Percentiles rank a stretch among this genome's conserved stretches.
Evolutionary conservation across 35 echinoderm and acorn worm genomes (phyloP).

Genomic region (Apostichopus parvimensis): DNA sequence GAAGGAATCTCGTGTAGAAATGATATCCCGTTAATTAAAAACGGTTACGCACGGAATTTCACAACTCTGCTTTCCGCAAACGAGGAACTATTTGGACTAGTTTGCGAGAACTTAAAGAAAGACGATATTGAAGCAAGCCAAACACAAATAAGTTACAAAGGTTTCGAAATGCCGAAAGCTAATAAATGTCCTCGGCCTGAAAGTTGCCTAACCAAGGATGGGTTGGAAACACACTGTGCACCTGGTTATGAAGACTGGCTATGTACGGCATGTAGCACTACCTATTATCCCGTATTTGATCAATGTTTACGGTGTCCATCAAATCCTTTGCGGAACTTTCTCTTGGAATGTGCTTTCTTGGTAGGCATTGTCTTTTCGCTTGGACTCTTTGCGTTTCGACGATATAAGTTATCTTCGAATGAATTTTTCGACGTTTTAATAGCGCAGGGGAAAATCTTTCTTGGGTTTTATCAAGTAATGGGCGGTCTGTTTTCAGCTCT

Average conservation of each 20-base stretch:
- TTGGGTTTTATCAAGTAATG: conserved; percentile 27
- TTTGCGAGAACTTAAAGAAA: neutral
- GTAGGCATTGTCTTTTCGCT: neutral
- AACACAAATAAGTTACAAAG: neutral
- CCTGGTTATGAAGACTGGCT: conserved; percentile 12
- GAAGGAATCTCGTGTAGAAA: conserved; percentile 49
- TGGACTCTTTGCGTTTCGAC: neutral
- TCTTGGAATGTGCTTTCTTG: neutral
- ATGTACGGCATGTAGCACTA: neutral
- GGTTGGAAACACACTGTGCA: neutral
- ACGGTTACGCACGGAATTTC: conserved; percentile 48
- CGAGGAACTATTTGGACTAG: conserved; percentile 12
- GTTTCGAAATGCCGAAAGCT: conserved; percentile 1
- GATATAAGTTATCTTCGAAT: neutral
- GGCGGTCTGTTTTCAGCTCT: conserved; percentile 25
- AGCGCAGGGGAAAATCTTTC: conserved; percentile 11
- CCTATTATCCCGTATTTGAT: conserved; percentile 23
- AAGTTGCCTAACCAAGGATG: neutral
- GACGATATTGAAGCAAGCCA: neutral
- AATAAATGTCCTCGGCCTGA: conserved; percentile 25
- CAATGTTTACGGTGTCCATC: conserved; percentile 2
- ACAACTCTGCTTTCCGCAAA: neutral
- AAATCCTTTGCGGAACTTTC: neutral
- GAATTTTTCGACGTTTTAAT: conserved; percentile 17
- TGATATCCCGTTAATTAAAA: conserved; percentile 17